These are phyloP conservation scores for Conus betulinus DNA, from an alignment of 1,140 invertebrate genomes.

Conservation along the genomic window DNA sequence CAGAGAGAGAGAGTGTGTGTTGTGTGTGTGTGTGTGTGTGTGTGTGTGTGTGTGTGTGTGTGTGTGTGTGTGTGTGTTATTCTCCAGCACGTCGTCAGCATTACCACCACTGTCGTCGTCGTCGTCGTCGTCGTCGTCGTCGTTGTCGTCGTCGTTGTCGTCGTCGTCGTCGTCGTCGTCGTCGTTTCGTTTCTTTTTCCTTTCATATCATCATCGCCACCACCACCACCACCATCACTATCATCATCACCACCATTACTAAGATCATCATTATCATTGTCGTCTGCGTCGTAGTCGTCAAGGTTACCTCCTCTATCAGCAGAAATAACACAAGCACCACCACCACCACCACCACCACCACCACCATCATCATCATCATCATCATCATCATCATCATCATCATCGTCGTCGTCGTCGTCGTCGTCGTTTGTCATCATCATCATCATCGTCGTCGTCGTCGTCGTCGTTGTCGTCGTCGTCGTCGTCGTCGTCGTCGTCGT, in stretches of 20 bases:
- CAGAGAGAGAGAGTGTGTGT: too few relatives aligned
- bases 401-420: not conserved
- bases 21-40: slow-evolving; percentile 7
- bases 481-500: too few relatives aligned
- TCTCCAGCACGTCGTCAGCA: not conserved
- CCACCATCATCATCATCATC: too few relatives aligned
- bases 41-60: slow-evolving; percentile 4
- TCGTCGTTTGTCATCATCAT: too few relatives aligned
- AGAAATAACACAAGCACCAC: not conserved
- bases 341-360: not conserved
- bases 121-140: not conserved
- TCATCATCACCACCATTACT: not conserved
- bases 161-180: not conserved
- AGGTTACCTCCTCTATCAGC: not conserved
- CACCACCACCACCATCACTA: not conserved
- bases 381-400: not conserved
- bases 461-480: not conserved
- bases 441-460: not conserved
- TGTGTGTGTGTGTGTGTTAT: too few relatives aligned
- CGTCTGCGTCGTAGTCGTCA: not conserved
- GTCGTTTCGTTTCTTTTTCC: too few relatives aligned
- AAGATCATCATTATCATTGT: not conserved
- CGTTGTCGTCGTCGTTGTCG: not conserved
- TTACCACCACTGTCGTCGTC: not conserved
- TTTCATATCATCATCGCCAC: not conserved